A percentile compares a stretch with the other conserved stretches of the same genome.
Conservation (phyloP, 2,113 vertebrate genomes). For the Fukomys damarensis region DNA sequence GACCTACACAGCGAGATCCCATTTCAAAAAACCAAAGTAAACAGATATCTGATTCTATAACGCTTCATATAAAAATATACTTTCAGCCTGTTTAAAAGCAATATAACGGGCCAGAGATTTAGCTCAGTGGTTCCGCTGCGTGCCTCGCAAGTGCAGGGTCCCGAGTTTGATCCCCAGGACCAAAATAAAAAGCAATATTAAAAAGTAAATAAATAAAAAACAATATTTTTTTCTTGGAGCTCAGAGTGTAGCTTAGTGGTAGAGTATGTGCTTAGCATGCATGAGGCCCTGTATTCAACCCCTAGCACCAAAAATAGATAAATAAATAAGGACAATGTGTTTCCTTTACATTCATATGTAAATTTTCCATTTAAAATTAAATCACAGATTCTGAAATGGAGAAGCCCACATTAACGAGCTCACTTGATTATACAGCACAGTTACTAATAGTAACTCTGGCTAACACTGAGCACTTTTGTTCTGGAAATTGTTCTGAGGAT, state of each 20-base stretch:
- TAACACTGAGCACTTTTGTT: background rate
- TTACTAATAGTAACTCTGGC: background rate
- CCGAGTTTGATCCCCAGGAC: too few species aligned
- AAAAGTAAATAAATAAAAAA: slow-evolving; percentile 14
- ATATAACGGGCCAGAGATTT: too few species aligned
- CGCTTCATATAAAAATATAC: too few species aligned
- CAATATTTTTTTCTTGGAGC: background rate
- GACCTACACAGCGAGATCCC: too few species aligned
- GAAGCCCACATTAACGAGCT: background rate
- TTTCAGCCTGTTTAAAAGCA: too few species aligned
- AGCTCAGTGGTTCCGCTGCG: too few species aligned
- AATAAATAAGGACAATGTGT: background rate
- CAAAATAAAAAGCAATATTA: background rate
- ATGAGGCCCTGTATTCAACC: background rate
- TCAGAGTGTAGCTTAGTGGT: background rate
- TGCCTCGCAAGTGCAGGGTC: too few species aligned
- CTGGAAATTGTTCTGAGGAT: slow-evolving; percentile 14
- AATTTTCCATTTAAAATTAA: slow-evolving; percentile 42
- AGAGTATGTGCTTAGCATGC: background rate
- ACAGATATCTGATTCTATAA: too few species aligned
- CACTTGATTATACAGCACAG: background rate
- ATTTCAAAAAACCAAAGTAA: too few species aligned
- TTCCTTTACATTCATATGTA: slow-evolving; percentile 9
- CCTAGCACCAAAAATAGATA: background rate
- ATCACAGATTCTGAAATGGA: background rate